Base-by-base conservation (phyloP, 2,113 vertebrate species). In the Odocoileus virginianus region DNA sequence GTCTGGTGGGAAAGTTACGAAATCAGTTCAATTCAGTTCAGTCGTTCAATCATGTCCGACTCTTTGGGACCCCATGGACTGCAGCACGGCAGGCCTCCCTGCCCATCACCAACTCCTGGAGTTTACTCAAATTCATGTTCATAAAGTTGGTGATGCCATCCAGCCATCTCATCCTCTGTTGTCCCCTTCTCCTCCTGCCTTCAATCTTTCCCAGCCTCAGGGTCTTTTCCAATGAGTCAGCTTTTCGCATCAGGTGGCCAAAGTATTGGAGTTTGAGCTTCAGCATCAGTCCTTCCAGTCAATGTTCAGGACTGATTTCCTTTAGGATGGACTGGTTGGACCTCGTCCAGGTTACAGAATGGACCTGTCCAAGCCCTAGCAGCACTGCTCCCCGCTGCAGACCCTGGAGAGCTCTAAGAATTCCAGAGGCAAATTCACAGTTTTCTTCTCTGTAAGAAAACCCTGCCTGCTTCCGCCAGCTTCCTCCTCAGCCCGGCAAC, bases 361-460 rank as follows among this genome's bases (percentile, higher is more conserved):
- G 1, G 14, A 33, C 43, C 50, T 83, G 10, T 16, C 57, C 57
- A 55, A 30, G 90, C 8, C 12, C 28, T 58, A 54, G 0, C 27
- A 16, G 8, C 2, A 1, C 36, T 45, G 1, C 30, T 74, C 30
- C 64, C 27, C 23, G 25, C 45, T 6, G 17, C 57, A 81, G 71
- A 40, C 71, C 1, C 74, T 76, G 84, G 45, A 64, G 52, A 33
- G 6, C 28, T 1, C 33, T 27, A 16, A 17, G 45, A 76, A 96
- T 91, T 45, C 67, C 16, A 1, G 40, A 58, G 55, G 11, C 60
- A 47, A 55, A 36, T 54, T 28, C 23, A 50, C 14, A 89, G 33
- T 57, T 96, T n/a, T 27, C 61, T 71, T 92, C 84, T 79, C 25
- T 79, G 21, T 27, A 60, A 55, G 90, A 86, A 94, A 95, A 71